Evolutionary conservation across 2,797 vertebrate species (phyloP).

Genomic region (Megalops cyprinoides): DNA sequence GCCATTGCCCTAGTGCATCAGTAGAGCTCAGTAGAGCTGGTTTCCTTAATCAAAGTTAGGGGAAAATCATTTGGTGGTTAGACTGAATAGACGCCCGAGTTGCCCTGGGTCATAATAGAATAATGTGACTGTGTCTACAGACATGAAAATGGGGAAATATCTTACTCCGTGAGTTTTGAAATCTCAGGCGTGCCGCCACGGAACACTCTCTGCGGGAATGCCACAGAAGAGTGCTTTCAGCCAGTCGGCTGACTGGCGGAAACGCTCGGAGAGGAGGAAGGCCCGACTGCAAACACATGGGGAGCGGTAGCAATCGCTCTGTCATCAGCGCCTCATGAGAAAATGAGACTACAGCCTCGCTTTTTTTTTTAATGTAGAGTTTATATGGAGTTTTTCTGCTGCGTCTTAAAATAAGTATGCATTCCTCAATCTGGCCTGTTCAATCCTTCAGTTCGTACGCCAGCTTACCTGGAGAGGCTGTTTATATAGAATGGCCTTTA

Average conservation of each 20-base stretch:
- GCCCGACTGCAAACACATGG: slow-evolving; percentile 5
- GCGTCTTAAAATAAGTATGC: background rate
- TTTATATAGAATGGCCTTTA: background rate
- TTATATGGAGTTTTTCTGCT: too few relatives aligned
- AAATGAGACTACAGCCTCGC: background rate
- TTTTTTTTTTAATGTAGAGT: background rate
- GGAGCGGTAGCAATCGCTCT: background rate
- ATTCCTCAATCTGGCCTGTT: background rate
- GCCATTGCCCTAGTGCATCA: background rate
- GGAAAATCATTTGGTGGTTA: too few relatives aligned
- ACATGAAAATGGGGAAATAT: background rate
- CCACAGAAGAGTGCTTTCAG: background rate
- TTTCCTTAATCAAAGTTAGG: too few relatives aligned
- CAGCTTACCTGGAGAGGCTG: background rate
- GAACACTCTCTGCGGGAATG: background rate
- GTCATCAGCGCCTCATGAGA: background rate
- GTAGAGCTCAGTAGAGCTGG: background rate
- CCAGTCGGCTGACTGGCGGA: background rate
- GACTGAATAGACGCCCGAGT: background rate
- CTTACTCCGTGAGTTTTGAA: background rate
- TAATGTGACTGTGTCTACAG: background rate
- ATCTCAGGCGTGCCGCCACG: background rate
- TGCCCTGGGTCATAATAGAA: background rate
- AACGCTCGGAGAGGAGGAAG: background rate
- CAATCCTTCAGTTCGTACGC: background rate